A percentile compares a stretch with the other conserved stretches of the same genome.
Evolutionary conservation across 2,888 invertebrate genomes (phyloP).

Genomic region (Branchinecta sandiegonensis): DNA sequence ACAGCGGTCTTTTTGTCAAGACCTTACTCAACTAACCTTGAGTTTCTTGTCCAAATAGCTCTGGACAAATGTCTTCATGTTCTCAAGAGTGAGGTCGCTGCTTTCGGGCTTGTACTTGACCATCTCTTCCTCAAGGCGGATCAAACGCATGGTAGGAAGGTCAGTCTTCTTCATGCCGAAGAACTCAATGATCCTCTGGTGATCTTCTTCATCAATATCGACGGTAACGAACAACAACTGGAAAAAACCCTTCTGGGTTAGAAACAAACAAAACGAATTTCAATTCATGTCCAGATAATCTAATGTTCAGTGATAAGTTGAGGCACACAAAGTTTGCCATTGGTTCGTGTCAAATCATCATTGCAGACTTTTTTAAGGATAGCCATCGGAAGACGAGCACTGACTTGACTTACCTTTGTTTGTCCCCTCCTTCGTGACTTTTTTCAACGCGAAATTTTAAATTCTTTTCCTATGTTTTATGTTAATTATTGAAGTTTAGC

Average conservation of each 20-base stretch:
- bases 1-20: conserved; percentile 5
- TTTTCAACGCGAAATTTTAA: too few relatives aligned
- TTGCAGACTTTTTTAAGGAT: too few relatives aligned
- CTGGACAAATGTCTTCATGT: conserved; percentile 60
- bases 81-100: conserved; percentile 51
- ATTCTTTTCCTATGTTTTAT: too few relatives aligned
- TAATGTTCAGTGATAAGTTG: too few relatives aligned
- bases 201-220: conserved; percentile 87
- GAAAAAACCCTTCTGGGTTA: conserved; percentile 18
- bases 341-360: too few relatives aligned
- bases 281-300: too few relatives aligned
- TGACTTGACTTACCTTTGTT: too few relatives aligned
- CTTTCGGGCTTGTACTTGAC: conserved; percentile 86
- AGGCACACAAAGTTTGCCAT: too few relatives aligned
- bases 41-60: conserved; percentile 79
- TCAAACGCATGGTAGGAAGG: conserved; percentile 74
- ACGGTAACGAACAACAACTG: conserved; percentile 86
- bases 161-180: conserved; percentile 95
- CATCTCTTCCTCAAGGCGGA: conserved; percentile 92
- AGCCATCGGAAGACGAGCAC: too few relatives aligned
- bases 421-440: too few relatives aligned
- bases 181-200: conserved; percentile 95
- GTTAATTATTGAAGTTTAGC: too few relatives aligned
- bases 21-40: conserved; percentile 41
- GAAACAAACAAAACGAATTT: too few relatives aligned